Conservation (phyloP, 2,888 invertebrate species). For the Griposia aprilina region DNA sequence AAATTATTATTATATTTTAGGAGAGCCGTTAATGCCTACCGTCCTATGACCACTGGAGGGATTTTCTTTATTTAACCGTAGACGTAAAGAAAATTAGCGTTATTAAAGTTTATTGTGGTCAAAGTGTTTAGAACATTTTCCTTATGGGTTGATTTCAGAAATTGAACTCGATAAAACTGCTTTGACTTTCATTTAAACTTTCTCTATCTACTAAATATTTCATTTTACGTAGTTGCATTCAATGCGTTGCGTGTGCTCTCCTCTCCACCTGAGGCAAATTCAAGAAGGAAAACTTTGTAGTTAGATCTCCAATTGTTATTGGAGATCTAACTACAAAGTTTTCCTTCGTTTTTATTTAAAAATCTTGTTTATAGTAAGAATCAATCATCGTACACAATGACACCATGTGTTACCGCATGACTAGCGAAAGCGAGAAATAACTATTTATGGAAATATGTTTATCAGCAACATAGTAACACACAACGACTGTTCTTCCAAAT, state of each 20-base stretch:
- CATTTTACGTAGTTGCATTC: neutral
- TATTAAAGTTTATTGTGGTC: constrained; percentile 1
- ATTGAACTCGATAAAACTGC: neutral
- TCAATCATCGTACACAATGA: neutral
- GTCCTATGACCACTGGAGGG: constrained; percentile 6
- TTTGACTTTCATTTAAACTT: neutral
- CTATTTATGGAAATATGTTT: neutral
- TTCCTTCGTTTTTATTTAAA: too few relatives aligned
- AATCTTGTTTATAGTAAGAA: neutral
- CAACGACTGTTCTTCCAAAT: neutral
- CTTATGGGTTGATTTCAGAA: neutral
- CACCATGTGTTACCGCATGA: neutral
- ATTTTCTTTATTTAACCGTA: neutral
- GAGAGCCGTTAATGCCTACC: constrained; percentile 13
- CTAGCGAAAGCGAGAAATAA: neutral
- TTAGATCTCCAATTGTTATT: too few relatives aligned
- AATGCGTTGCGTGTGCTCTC: neutral
- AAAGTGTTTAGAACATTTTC: neutral
- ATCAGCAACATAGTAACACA: neutral
- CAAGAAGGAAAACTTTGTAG: neutral
- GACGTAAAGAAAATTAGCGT: neutral
- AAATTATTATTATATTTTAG: constrained; percentile 55
- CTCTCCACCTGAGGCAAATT: neutral
- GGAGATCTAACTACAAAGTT: too few relatives aligned
- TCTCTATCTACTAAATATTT: neutral